Evolutionary conservation across 2,113 vertebrate genomes (phyloP).

Genomic region (Macrotis lagotis): DNA sequence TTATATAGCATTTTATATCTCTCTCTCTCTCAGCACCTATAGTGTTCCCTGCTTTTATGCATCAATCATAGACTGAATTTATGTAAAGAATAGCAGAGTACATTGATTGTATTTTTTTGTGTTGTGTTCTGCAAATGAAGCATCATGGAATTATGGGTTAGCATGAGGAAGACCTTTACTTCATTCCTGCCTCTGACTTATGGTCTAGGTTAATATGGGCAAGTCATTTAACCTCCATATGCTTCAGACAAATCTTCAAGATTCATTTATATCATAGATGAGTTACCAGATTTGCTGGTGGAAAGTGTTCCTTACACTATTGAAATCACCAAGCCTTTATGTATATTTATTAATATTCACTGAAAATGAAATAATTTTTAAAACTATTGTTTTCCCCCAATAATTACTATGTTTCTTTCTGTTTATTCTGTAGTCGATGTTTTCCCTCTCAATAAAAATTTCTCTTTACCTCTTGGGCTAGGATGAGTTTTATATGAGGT

Average conservation of each 20-base stretch:
- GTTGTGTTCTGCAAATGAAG: background rate
- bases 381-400: background rate
- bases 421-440: conserved; percentile 35
- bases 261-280: background rate
- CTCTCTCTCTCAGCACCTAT: background rate
- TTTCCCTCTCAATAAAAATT: conserved; percentile 34
- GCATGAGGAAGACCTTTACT: background rate
- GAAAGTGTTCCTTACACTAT: background rate
- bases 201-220: background rate
- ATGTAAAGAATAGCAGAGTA: conserved; percentile 66
- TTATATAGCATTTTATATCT: background rate
- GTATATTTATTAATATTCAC: background rate
- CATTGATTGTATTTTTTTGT: conserved; percentile 42
- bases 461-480: conserved; percentile 35
- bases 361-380: background rate
- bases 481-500: background rate
- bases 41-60: conserved; percentile 65
- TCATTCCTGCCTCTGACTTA: background rate
- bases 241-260: background rate
- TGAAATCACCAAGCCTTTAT: background rate
- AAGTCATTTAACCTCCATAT: background rate
- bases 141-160: background rate
- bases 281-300: background rate
- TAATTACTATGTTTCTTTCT: conserved; percentile 53
- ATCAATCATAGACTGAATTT: conserved; percentile 55